Percentiles rank a stretch among this genome's conserved stretches.
Conservation (phyloP, 37 sponge, comb jelly and placozoan species). For the Haliclona indistincta region DNA sequence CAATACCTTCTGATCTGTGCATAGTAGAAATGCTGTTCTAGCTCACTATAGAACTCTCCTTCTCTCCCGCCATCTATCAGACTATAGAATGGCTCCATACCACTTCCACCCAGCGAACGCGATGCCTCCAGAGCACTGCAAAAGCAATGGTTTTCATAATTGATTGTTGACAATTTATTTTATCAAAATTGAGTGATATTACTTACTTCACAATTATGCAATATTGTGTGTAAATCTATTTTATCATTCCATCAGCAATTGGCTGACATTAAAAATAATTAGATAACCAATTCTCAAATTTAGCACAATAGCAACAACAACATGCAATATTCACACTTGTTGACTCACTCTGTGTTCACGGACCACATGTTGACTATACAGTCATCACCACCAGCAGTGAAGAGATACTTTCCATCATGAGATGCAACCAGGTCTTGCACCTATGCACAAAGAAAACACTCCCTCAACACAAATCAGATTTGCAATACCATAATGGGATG, state of each 20-base stretch:
- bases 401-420: conserved; percentile 81
- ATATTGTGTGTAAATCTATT: no score
- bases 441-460: conserved; percentile 34
- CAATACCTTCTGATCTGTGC: conserved; percentile 84
- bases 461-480: not conserved
- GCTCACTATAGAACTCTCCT: conserved; percentile 87
- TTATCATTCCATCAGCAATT: no score
- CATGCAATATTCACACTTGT: not conserved
- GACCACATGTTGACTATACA: conserved; percentile 87
- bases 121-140: conserved; percentile 85
- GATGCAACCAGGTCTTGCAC: conserved; percentile 69
- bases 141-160: not conserved
- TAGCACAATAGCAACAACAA: not conserved
- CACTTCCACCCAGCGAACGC: conserved; percentile 86
- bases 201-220: no score
- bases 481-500: no score
- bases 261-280: no score
- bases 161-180: no score
- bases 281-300: not conserved
- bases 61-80: conserved; percentile 95
- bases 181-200: no score
- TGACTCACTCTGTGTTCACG: conserved; percentile 79
- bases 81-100: conserved; percentile 89
- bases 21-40: conserved; percentile 98
- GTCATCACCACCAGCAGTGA: conserved; percentile 88